Conservation (phyloP, 1,140 invertebrate species). For the Plutomurus gul region DNA sequence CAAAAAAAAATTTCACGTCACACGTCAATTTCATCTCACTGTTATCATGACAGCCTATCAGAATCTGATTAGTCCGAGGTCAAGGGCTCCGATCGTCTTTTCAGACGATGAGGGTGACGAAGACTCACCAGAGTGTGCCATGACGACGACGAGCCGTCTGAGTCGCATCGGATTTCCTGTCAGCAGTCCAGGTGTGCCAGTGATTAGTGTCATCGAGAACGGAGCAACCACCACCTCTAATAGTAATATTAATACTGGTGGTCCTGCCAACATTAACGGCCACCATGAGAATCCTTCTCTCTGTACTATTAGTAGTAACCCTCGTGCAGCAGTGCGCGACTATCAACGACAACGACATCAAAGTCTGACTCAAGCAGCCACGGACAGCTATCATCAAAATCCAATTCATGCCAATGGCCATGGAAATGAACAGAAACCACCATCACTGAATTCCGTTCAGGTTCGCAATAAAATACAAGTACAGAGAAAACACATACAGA, state of each 20-base stretch:
- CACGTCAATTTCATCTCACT: neutral
- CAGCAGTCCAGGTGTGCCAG: neutral
- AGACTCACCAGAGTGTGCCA: neutral
- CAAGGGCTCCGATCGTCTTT: constrained; percentile 49
- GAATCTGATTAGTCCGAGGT: constrained; percentile 52
- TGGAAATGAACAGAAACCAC: neutral
- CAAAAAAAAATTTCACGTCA: neutral
- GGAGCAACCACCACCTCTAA: neutral
- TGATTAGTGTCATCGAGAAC: neutral
- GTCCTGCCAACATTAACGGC: neutral
- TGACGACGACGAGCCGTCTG: neutral
- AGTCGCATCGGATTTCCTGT: neutral
- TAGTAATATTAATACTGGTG: neutral
- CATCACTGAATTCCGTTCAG: neutral
- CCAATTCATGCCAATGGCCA: neutral
- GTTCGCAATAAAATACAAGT: neutral
- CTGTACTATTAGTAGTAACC: neutral
- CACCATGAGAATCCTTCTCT: neutral
- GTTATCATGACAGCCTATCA: constrained; percentile 38
- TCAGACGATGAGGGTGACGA: constrained; percentile 36
- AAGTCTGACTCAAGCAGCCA: constrained; percentile 10
- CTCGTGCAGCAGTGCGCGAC: neutral
- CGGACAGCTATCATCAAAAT: neutral
- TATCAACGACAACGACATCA: constrained; percentile 9
- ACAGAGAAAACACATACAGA: neutral